Percentiles rank a stretch among this genome's conserved stretches.
phyloP scores from a whole-genome alignment of 2,797 vertebrate genomes.

The Pelobates cultripes region DNA sequence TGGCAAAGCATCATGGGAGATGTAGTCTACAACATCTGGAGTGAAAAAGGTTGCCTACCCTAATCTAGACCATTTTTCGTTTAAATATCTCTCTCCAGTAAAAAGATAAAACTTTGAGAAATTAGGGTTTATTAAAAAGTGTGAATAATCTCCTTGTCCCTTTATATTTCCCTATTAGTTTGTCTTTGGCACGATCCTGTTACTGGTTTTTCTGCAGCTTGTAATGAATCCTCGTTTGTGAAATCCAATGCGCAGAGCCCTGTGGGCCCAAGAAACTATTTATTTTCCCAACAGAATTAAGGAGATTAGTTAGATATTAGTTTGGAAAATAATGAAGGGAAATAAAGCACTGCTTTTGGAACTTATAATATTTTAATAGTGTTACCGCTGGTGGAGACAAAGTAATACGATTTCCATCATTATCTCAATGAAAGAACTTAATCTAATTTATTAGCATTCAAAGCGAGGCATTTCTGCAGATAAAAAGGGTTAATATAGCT shows the following conservation, averaged over 20 bases:
- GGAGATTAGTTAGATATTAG: slow-evolving; percentile 35
- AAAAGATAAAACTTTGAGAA: too few species aligned
- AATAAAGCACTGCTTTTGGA: not conserved
- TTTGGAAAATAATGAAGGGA: slow-evolving; percentile 9
- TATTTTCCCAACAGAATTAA: slow-evolving; percentile 45
- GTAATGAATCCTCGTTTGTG: slow-evolving; percentile 35
- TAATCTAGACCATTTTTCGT: too few species aligned
- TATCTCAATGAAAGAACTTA: slow-evolving; percentile 60
- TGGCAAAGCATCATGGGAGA: too few species aligned
- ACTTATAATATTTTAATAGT: slow-evolving; percentile 19
- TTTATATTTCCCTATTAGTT: too few species aligned
- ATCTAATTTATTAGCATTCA: slow-evolving; percentile 55
- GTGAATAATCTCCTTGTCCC: too few species aligned
- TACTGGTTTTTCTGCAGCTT: not conserved
- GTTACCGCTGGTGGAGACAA: slow-evolving; percentile 36
- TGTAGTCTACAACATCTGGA: too few species aligned
- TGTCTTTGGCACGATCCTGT: not conserved
- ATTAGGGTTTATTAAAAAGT: too few species aligned
- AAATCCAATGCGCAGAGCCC: not conserved
- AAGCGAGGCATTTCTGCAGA: slow-evolving; percentile 36
- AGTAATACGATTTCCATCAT: slow-evolving; percentile 59
- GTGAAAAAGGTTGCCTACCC: too few species aligned
- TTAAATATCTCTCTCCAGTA: too few species aligned
- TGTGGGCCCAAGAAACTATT: slow-evolving; percentile 33
- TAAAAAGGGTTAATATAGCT: slow-evolving; percentile 43